Conservation (phyloP, 2,888 invertebrate species). For the Ferrisia virgata region DNA sequence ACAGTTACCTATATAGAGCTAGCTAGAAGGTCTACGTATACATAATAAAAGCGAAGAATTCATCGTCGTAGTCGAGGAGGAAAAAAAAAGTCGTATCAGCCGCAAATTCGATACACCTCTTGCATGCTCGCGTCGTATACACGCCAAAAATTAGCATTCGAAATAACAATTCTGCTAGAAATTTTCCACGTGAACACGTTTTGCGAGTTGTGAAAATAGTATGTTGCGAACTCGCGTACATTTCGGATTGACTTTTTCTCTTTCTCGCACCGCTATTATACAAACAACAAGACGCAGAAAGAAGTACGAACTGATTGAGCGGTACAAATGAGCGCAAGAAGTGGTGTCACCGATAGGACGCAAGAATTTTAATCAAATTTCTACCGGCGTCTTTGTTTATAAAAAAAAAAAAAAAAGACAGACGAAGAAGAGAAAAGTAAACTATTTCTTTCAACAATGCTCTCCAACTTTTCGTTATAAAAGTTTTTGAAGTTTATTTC, state of each 20-base stretch:
- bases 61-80: background rate
- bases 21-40: too few relatives aligned
- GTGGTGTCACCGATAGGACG: background rate
- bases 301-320: background rate
- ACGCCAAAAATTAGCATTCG: background rate
- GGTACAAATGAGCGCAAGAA: background rate
- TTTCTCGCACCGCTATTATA: background rate
- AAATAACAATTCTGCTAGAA: background rate
- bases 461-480: background rate
- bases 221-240: background rate
- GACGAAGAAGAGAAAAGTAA: background rate
- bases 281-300: background rate
- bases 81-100: background rate
- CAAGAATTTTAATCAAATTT: constrained; percentile 3
- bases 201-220: background rate
- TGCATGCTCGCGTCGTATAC: background rate
- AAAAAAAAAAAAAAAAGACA: background rate
- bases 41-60: background rate
- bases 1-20: background rate
- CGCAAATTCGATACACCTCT: background rate
- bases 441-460: constrained; percentile 11
- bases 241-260: background rate
- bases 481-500: constrained; percentile 1
- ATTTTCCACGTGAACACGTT: background rate
- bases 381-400: background rate